Conservation (phyloP, 2,797 vertebrate genomes). For the Sebastes oblongus region DNA sequence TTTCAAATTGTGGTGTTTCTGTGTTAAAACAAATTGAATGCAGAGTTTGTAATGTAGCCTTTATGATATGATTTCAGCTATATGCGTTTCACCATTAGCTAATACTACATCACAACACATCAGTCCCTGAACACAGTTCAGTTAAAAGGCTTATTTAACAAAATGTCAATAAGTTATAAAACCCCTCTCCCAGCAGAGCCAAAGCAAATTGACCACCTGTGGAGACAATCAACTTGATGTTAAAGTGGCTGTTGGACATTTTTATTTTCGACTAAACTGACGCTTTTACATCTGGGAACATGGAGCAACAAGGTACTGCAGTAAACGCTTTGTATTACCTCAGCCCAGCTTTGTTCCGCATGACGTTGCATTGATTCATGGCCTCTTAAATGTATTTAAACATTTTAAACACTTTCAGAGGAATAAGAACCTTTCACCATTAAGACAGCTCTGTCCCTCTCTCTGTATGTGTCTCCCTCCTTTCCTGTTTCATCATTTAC, state of each 20-base stretch:
- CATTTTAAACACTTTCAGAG: neutral
- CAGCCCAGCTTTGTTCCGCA: neutral
- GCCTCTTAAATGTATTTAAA: neutral
- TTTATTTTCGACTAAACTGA: neutral
- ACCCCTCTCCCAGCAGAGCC: neutral
- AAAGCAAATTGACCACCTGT: neutral
- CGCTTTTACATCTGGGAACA: neutral
- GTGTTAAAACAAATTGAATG: neutral
- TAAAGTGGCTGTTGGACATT: neutral
- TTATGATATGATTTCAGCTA: neutral
- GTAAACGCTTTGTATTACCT: neutral
- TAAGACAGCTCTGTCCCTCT: neutral
- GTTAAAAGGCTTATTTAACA: neutral
- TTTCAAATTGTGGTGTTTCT: neutral
- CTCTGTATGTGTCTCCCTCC: neutral
- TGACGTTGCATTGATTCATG: neutral
- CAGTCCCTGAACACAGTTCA: neutral
- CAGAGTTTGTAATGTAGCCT: neutral
- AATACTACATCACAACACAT: neutral
- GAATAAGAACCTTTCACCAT: neutral
- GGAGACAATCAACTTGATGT: neutral
- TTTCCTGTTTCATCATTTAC: conserved; percentile 22
- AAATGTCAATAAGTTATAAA: neutral
- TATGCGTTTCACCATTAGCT: neutral
- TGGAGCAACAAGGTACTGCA: neutral